phyloP scores from a whole-genome alignment of 1,140 invertebrate species.

The Alviniconcha marisindica region DNA sequence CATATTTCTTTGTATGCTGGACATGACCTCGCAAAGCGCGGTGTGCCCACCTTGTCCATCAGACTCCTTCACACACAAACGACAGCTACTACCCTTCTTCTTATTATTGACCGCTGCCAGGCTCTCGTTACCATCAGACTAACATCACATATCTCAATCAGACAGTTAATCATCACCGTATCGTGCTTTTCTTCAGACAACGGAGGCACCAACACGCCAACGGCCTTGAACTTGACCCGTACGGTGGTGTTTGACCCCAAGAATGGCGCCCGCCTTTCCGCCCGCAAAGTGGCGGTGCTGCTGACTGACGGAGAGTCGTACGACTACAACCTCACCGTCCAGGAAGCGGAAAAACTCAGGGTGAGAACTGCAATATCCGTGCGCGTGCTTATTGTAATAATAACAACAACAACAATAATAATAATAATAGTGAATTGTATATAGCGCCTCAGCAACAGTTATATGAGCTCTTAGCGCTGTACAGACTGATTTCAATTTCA shows the following conservation, averaged over 20 bases:
- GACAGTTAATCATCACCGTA: too few relatives aligned
- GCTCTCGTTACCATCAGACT: too few relatives aligned
- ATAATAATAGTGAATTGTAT: neutral
- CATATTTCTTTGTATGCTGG: too few relatives aligned
- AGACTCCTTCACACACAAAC: too few relatives aligned
- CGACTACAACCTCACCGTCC: constrained; percentile 24
- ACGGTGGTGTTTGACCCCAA: constrained; percentile 38
- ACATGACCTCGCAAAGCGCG: too few relatives aligned
- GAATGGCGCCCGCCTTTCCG: constrained; percentile 29
- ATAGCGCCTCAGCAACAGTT: too few relatives aligned
- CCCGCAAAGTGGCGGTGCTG: constrained; percentile 37
- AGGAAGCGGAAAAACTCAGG: constrained; percentile 32
- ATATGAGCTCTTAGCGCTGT: too few relatives aligned
- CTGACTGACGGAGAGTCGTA: constrained; percentile 47
- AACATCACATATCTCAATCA: too few relatives aligned
- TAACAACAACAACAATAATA: neutral
- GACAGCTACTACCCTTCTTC: too few relatives aligned
- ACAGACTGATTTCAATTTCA: too few relatives aligned
- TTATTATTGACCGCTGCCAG: too few relatives aligned
- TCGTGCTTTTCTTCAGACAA: constrained; percentile 13
- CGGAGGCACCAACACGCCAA: constrained; percentile 41
- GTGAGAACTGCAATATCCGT: neutral
- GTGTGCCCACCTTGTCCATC: too few relatives aligned
- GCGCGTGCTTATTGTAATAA: neutral
- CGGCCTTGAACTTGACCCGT: constrained; percentile 34